phyloP scores from a whole-genome alignment of 2,113 vertebrate genomes.

The Acanthisitta chloris region DNA sequence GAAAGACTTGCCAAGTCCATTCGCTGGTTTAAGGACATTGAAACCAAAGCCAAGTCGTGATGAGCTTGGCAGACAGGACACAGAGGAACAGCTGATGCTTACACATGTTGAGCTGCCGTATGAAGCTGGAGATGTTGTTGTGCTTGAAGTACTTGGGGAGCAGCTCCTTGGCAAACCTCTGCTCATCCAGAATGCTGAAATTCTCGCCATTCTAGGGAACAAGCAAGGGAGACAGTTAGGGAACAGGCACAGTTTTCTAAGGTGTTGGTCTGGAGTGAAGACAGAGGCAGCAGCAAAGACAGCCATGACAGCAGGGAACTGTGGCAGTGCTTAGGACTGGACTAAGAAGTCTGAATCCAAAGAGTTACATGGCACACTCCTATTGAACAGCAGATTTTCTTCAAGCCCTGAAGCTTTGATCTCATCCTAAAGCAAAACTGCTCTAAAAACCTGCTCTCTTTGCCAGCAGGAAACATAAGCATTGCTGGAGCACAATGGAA shows the following conservation, averaged over 20 bases:
- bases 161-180: constrained; percentile 71
- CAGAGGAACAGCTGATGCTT: background rate
- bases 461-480: background rate
- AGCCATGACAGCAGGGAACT: background rate
- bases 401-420: background rate
- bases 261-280: background rate
- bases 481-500: background rate
- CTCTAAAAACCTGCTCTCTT: background rate
- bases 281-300: background rate
- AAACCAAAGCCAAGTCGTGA: background rate
- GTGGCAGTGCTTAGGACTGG: no score
- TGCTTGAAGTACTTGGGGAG: constrained; percentile 81
- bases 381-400: accelerated
- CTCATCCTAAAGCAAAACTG: background rate
- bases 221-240: background rate
- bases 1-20: background rate
- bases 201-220: constrained; percentile 70
- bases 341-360: background rate
- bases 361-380: background rate
- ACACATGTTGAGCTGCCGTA: constrained; percentile 78
- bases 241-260: background rate
- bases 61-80: background rate
- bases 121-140: constrained; percentile 75
- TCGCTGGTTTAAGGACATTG: background rate
- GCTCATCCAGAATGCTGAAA: constrained; percentile 72